Base-by-base conservation (phyloP, 30 jellyfish, hydroid and myxozoan species). In the Chrysaora quinquecirrha region DNA sequence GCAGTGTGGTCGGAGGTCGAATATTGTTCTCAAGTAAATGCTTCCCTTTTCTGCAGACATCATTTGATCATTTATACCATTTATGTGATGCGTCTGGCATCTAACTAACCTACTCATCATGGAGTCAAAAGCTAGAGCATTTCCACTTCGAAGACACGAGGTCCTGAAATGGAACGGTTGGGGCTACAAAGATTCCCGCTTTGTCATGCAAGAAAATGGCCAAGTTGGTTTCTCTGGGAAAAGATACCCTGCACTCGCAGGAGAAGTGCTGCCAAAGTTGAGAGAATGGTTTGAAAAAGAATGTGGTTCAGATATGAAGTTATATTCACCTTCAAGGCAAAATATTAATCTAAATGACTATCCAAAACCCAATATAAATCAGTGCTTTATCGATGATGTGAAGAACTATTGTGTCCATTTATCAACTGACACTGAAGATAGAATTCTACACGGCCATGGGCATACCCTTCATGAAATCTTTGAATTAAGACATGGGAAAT, bases 371-470 rank as follows among this genome's bases (percentile, higher is more conserved):
- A 68, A 28, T 1, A 31, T 73, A 11, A 82, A 79, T 67, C 87
- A 86, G 16, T 96, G 35, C 22, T 93, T 93, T 47, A 69, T 86
- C 32, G 65, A 66, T 21, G 93, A 49, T 7, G 68, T 78, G 28
- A 62, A 60, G 64, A 75, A 54, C 12, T 30, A 71, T 25, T 72
- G 90, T 11, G 65, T 87, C 0, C 61, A 22, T 19, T n/a, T 80
- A 68, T 80, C 98, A 10, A 48, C 65, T 7, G 98, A 80, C 58
- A 54, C 85, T 20, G 97, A 81, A 52, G 98, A 93, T 67, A 75
- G 98, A 58, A 92, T 93, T 23, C 80, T 80, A 16, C 98, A 93
- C 73, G 98, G 98, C 21, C 98, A 93, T 75, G 98, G 98, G 21
- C 98, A 93, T 22, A 93, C 98, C 3, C 83, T 93, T 35, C 90